Conservation (phyloP, 2,888 invertebrate species). For the Unio pictorum region DNA sequence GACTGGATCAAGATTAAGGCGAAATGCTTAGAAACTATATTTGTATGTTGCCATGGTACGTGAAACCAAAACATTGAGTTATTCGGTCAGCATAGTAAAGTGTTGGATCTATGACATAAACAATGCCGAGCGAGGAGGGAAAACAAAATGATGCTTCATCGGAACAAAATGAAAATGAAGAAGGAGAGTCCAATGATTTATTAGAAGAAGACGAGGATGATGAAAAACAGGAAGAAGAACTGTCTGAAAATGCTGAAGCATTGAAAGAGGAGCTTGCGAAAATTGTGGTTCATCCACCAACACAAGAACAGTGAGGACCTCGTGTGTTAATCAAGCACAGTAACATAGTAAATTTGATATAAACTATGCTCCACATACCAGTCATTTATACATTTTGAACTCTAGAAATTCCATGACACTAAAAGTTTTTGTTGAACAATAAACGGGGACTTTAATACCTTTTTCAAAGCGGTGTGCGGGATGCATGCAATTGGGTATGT, state of each 20-base stretch:
- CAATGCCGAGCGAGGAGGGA: constrained; percentile 4
- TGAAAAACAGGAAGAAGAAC: constrained; percentile 36
- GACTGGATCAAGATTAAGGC: no score
- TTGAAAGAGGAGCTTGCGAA: constrained; percentile 64
- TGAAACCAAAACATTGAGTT: constrained; percentile 37
- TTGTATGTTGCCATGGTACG: constrained; percentile 49
- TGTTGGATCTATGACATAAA: constrained; percentile 23
- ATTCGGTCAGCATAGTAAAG: constrained; percentile 18
- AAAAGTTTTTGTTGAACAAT: no score
- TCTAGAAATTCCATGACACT: no score
- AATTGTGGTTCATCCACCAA: constrained; percentile 62
- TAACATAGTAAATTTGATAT: no score
- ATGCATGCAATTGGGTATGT: no score
- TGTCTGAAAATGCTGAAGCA: constrained; percentile 56
- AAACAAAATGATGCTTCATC: background rate
- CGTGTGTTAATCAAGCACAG: constrained; percentile 2
- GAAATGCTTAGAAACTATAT: constrained; percentile 22
- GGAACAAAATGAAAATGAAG: constrained; percentile 15
- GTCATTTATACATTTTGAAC: no score
- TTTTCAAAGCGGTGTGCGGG: no score
- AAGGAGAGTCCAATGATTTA: constrained; percentile 30
- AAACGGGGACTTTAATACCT: no score
- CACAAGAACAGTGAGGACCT: constrained; percentile 40
- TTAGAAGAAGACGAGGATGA: constrained; percentile 34
- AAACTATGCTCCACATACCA: no score